Conservation (phyloP, 2,797 vertebrate species). For the Pseudomugil gertrudae region DNA sequence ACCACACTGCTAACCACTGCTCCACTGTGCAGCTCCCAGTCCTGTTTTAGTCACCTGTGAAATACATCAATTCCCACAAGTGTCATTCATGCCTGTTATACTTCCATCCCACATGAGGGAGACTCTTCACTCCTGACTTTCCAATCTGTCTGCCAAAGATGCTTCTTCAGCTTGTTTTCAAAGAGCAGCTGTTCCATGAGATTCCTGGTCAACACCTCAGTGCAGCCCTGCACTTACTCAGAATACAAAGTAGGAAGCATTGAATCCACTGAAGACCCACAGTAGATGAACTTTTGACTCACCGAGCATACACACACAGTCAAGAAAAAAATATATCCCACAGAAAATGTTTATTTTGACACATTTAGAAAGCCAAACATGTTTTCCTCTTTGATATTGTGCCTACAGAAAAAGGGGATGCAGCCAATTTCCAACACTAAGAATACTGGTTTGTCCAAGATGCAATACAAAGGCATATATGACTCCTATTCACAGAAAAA, state of each 20-base stretch:
- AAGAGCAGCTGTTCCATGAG: constrained; percentile 31
- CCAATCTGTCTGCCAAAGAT: constrained; percentile 17
- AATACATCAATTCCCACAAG: constrained; percentile 13
- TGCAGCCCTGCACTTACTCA: constrained; percentile 1
- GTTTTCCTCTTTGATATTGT: background rate
- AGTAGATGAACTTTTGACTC: constrained; percentile 8
- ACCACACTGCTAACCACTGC: too few species aligned
- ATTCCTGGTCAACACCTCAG: constrained; percentile 37
- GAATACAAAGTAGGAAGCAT: constrained; percentile 44
- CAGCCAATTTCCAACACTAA: background rate
- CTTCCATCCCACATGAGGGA: constrained; percentile 6
- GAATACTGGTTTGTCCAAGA: background rate
- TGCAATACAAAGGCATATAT: background rate
- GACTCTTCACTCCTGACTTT: constrained; percentile 5
- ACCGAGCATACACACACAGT: background rate
- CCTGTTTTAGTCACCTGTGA: constrained; percentile 9
- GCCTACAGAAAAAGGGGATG: background rate
- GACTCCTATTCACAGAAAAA: background rate
- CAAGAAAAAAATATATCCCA: constrained; percentile 1
- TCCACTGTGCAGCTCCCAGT: too few species aligned
- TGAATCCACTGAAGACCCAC: constrained; percentile 28
- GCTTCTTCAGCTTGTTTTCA: constrained; percentile 32
- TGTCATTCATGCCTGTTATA: constrained; percentile 25
- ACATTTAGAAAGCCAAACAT: background rate
- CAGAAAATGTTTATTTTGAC: background rate